phyloP scores from a whole-genome alignment of 2,888 invertebrate genomes.

The Cephus runcator region DNA sequence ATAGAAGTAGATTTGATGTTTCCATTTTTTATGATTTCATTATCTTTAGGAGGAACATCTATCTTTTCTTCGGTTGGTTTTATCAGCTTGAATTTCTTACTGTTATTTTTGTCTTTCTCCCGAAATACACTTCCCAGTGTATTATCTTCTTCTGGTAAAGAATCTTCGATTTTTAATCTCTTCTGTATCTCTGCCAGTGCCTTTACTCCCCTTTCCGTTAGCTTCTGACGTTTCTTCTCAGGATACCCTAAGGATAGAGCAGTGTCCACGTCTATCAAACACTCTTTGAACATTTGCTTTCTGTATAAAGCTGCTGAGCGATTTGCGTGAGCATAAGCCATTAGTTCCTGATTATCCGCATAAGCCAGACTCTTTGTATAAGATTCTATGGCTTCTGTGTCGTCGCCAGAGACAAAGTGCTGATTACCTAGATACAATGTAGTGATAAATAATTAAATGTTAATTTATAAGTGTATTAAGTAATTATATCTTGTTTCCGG shows the following conservation, averaged over 20 bases:
- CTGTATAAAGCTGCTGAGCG: constrained; percentile 61
- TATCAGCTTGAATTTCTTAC: constrained; percentile 27
- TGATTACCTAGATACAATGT: constrained; percentile 49
- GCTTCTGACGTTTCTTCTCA: constrained; percentile 53
- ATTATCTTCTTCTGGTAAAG: neutral
- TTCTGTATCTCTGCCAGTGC: constrained; percentile 49
- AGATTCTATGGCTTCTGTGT: constrained; percentile 57
- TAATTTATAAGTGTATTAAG: neutral
- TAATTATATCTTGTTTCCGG: neutral
- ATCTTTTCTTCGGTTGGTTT: constrained; percentile 17
- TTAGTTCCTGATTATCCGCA: constrained; percentile 49
- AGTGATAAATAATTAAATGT: neutral
- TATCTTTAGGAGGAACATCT: neutral
- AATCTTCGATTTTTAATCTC: neutral
- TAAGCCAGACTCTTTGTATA: constrained; percentile 60
- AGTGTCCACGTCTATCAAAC: constrained; percentile 57
- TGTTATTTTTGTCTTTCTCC: constrained; percentile 2
- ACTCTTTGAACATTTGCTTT: constrained; percentile 54
- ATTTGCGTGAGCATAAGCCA: constrained; percentile 60
- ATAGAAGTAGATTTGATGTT: constrained; percentile 5
- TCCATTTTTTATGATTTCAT: neutral
- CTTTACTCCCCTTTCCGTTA: constrained; percentile 53
- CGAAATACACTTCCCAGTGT: neutral
- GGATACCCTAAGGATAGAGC: constrained; percentile 56
- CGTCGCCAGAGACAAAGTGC: constrained; percentile 58